Evolutionary conservation across 1,140 invertebrate genomes (phyloP), one percentile per base, ranked within the genome.

Genomic region (Chlorops oryzae): DNA sequence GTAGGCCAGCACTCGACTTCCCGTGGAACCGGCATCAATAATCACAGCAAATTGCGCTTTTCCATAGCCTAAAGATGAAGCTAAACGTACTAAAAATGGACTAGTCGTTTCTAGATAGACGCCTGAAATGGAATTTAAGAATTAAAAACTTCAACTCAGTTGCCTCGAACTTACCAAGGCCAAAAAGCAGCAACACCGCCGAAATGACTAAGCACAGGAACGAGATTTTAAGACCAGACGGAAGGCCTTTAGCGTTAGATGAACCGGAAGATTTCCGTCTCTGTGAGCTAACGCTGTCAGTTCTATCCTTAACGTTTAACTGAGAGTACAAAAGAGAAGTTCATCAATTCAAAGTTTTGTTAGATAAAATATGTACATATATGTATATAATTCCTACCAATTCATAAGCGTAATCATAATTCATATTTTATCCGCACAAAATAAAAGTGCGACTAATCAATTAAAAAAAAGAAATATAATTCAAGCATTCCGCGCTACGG

Each of bases 11-110:
- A 97, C 82, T 50, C 95, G 80, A 40, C 91, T 91, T 1, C 94
- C 96, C 0, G 96, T 98, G 20, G 91, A 95, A 12, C 95, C 95
- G 2, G 93, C 94, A 77, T 98, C 95, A 51, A 98, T 90, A 37
- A 98, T 85, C n/a, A 95, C 87, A 0, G 90, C 90, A 77, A 94
- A 87, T 47, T 89, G 84, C 22, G 82, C 78, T 51, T 85, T 81
- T 65, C 84, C 77, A 59, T 86, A 81, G 5, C 85, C 85, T 27
- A 88, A 73, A 50, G 74, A 75, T 57, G 81, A 80, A 32, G 82
- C 83, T 24, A 87, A 57, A 17, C 77, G 76, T 62, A 87, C 85
- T 56, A 84, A 55, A 42, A 76, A 67, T 3, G 72, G 64, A 56
- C 75, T 75, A 24, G 67, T 63, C 38, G 71, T 63, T 27, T 72